A percentile compares a stretch with the other conserved stretches of the same genome.
These are phyloP conservation scores for Anser brachyrhynchus DNA, from an alignment of 2,113 vertebrate genomes.

Conservation along the genomic window DNA sequence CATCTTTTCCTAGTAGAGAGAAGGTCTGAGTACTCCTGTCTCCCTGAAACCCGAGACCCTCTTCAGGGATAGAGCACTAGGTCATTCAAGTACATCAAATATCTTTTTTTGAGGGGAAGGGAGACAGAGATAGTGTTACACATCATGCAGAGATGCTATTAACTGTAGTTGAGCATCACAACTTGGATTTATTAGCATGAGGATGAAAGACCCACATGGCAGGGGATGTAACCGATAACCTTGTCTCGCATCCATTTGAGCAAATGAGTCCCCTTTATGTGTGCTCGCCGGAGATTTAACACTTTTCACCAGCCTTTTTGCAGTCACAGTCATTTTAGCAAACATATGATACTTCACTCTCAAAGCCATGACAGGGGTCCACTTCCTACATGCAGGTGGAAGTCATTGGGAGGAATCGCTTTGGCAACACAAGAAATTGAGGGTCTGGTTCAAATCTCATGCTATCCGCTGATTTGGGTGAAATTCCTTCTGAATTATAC, in stretches of 20 bases:
- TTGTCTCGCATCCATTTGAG: background rate
- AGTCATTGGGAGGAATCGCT: background rate
- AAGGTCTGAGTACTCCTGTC: background rate
- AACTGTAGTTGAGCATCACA: slow-evolving; percentile 26
- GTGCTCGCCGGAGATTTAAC: background rate
- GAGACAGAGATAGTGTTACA: slow-evolving; percentile 46
- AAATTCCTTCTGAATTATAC: background rate
- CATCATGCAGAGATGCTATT: slow-evolving; percentile 31
- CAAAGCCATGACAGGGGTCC: background rate
- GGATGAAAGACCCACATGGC: background rate
- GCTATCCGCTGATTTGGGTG: background rate
- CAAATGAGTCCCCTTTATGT: background rate
- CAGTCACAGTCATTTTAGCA: slow-evolving; percentile 45
- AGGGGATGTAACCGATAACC: slow-evolving; percentile 56
- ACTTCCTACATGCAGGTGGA: background rate
- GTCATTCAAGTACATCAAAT: slow-evolving; percentile 47
- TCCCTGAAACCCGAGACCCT: slow-evolving; percentile 30
- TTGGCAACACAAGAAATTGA: background rate
- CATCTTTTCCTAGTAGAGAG: background rate
- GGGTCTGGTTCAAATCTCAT: background rate
- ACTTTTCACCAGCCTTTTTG: slow-evolving; percentile 25
- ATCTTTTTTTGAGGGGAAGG: slow-evolving; percentile 36
- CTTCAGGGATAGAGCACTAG: background rate
- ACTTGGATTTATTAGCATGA: slow-evolving; percentile 45
- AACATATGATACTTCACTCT: slow-evolving; percentile 45